Evolutionary conservation across 2,888 invertebrate species (phyloP), one percentile per base, ranked within the genome.

Genomic region (Xylocampa areola): DNA sequence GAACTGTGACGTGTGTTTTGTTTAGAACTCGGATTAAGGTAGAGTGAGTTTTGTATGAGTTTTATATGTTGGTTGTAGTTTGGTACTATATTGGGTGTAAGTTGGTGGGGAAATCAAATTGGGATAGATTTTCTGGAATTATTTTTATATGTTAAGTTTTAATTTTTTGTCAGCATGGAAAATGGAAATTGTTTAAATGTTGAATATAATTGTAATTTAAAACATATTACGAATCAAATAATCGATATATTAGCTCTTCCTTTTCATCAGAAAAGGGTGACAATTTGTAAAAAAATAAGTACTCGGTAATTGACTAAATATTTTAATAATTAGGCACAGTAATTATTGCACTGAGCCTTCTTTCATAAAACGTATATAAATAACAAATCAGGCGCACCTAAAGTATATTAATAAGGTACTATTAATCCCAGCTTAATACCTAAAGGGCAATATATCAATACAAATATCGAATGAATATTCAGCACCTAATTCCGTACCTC

Each of bases 1-100:
- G 60, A 75, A 74, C 61, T 74, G 82, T 80, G 74, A 75, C 73
- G 76, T 74, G 66, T 67, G 72, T 66, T 74, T 70, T 74, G 70
- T 68, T 77, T 72, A 73, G 70, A 70, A 73, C 70, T 73, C 60
- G 52, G 60, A 72, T 72, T 59, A 73, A 80, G 81, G 81, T 80
- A 80, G 76, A 73, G 54, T 45, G 63, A 59, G 58, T 65, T 60
- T 57, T 43, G 43, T 66, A 58, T 54, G 50, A n/a, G n/a, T n/a
- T n/a, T n/a, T n/a, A n/a, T n/a, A n/a, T n/a, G n/a, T n/a, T n/a
- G n/a, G 51, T 49, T 29, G 50, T 68, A 68, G 55, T 64, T 50
- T 57, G 29, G 52, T 36, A 32, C 13, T 44, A 40, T 14, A 41
- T 44, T 23, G 6, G 32, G 25, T 25, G 25, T 4, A 6, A 23